These are phyloP conservation scores for Sisyra nigra DNA, from an alignment of 2,888 invertebrate genomes.

Conservation along the genomic window DNA sequence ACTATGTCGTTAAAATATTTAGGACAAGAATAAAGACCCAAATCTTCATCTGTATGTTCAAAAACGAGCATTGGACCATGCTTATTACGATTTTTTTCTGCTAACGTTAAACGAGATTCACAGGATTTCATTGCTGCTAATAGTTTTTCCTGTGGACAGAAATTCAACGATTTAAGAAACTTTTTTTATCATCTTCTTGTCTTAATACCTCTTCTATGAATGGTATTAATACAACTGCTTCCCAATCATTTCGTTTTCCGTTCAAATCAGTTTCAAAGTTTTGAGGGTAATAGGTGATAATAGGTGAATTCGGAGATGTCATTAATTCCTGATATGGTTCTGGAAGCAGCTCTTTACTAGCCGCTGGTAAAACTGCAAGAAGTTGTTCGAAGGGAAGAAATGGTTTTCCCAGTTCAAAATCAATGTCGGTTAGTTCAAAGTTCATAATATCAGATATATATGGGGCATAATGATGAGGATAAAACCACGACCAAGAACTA, in stretches of 20 bases:
- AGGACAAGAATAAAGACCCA: slow-evolving; percentile 40
- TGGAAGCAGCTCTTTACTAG: slow-evolving; percentile 67
- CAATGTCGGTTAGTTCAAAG: slow-evolving; percentile 52
- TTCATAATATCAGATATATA: slow-evolving; percentile 84
- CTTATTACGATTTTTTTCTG: slow-evolving; percentile 58
- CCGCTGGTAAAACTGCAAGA: slow-evolving; percentile 73
- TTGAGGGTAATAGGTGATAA: slow-evolving; percentile 79
- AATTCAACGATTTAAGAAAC: background rate
- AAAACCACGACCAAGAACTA: slow-evolving; percentile 97
- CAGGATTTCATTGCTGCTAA: slow-evolving; percentile 59
- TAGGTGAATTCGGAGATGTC: slow-evolving; percentile 58
- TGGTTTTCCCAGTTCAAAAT: slow-evolving; percentile 71
- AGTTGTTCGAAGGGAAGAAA: slow-evolving; percentile 90
- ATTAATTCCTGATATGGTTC: slow-evolving; percentile 62
- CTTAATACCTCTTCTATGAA: slow-evolving; percentile 83
- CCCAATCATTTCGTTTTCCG: slow-evolving; percentile 94
- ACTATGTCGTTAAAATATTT: slow-evolving; percentile 43
- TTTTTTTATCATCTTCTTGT: background rate
- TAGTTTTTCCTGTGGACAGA: slow-evolving; percentile 36
- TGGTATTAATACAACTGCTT: slow-evolving; percentile 84
- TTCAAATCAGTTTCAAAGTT: slow-evolving; percentile 90
- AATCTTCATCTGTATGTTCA: slow-evolving; percentile 39
- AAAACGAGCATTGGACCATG: slow-evolving; percentile 82
- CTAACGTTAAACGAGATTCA: slow-evolving; percentile 43
- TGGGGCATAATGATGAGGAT: slow-evolving; percentile 94